phyloP scores from a whole-genome alignment of 2,888 invertebrate genomes.

The Microctonus aethiopoides region DNA sequence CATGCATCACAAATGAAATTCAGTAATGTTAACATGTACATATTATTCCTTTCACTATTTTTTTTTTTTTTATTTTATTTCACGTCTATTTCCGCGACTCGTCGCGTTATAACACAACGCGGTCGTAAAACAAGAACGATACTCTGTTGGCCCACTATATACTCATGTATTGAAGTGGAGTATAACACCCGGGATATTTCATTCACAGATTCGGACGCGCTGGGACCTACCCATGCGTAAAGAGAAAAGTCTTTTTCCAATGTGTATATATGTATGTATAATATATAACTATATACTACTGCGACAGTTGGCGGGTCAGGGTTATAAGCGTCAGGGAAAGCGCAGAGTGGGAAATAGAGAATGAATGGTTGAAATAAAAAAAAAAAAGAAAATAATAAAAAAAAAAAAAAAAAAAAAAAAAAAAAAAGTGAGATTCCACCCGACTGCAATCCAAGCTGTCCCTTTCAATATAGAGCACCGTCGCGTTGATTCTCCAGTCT shows the following conservation, averaged over 20 bases:
- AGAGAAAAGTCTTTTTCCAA: conserved; percentile 13
- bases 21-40: neutral
- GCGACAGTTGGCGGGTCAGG: conserved; percentile 19
- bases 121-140: neutral
- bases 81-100: conserved; percentile 5
- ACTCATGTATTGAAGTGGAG: neutral
- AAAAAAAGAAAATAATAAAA: neutral
- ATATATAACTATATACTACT: too few relatives aligned
- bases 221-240: conserved; percentile 10
- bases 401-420: neutral
- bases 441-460: neutral
- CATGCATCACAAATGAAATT: neutral
- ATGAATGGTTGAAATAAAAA: neutral
- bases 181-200: neutral
- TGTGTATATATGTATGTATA: conserved; percentile 2
- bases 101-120: conserved; percentile 7
- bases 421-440: neutral
- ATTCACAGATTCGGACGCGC: conserved; percentile 14
- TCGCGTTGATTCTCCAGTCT: neutral
- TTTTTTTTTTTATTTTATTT: neutral
- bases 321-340: conserved; percentile 11
- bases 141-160: too few relatives aligned
- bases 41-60: neutral
- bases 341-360: neutral
- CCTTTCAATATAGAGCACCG: neutral